Percentiles rank a stretch among this genome's conserved stretches.
Conservation (phyloP, 2,113 vertebrate genomes). For the Penelope pileata region DNA sequence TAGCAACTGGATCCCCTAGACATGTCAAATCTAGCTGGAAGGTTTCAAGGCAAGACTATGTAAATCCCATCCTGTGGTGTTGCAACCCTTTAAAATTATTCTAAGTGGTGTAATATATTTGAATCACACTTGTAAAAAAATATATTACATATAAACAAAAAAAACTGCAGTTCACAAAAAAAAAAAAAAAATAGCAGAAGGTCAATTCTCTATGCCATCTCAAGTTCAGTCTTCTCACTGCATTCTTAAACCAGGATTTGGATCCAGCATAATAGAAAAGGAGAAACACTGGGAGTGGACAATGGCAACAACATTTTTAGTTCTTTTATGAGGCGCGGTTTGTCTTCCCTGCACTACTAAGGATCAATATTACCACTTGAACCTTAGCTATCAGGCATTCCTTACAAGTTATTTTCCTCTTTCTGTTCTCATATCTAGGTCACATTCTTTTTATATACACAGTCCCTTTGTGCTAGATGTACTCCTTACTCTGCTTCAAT, state of each 20-base stretch:
- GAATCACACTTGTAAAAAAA: background rate
- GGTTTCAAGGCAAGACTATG: background rate
- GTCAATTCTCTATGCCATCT: background rate
- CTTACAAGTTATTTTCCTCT: background rate
- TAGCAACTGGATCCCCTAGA: background rate
- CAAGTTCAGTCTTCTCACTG: background rate
- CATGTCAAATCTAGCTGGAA: background rate
- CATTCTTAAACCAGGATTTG: background rate
- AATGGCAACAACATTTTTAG: background rate
- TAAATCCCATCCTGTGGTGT: background rate
- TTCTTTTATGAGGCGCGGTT: background rate
- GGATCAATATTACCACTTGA: background rate
- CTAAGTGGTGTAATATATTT: background rate
- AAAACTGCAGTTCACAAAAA: background rate
- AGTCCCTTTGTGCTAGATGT: background rate
- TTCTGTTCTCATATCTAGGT: background rate
- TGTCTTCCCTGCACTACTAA: background rate
- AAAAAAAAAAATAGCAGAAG: background rate
- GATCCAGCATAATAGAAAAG: background rate
- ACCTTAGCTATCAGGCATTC: background rate
- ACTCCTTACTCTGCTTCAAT: background rate
- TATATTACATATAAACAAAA: background rate
- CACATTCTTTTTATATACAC: background rate
- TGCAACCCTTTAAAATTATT: background rate
- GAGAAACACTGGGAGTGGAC: background rate